Percentiles rank a stretch among this genome's conserved stretches.
Conservation (phyloP, 30 jellyfish, hydroid and myxozoan genomes). For the Cassiopea xamachana region DNA sequence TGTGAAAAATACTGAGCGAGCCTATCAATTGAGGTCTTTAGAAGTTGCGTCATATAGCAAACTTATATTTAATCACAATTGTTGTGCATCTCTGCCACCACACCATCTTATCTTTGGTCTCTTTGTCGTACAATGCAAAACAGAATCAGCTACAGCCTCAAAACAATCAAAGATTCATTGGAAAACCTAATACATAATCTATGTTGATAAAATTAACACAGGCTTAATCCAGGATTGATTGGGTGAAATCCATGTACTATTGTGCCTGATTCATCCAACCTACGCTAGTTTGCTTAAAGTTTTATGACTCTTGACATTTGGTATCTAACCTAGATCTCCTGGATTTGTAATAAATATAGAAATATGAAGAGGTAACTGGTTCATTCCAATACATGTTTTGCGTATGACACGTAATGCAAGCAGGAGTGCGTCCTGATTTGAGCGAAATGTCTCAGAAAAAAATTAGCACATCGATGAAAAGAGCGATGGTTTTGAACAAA, state of each 20-base stretch:
- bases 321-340: not conserved
- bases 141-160: not conserved
- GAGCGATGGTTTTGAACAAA: slow-evolving; percentile 53
- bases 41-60: not conserved
- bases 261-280: slow-evolving; percentile 7
- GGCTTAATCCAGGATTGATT: not conserved
- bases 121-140: slow-evolving; percentile 7
- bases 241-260: not conserved
- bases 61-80: not conserved
- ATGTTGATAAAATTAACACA: not conserved
- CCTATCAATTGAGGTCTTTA: not conserved
- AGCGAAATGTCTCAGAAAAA: slow-evolving; percentile 30
- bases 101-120: not conserved
- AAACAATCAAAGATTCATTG: not conserved
- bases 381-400: not conserved
- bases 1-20: too few relatives aligned
- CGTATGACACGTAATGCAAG: not conserved
- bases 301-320: slow-evolving; percentile 19
- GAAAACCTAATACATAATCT: not conserved
- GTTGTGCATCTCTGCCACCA: not conserved
- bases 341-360: slow-evolving; percentile 20
- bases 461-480: slow-evolving; percentile 36
- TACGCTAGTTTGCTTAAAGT: slow-evolving; percentile 25
- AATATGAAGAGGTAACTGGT: not conserved
- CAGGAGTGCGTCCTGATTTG: not conserved